Conservation (phyloP, 2,797 vertebrate species). For the Parotocinclus haroldoi region DNA sequence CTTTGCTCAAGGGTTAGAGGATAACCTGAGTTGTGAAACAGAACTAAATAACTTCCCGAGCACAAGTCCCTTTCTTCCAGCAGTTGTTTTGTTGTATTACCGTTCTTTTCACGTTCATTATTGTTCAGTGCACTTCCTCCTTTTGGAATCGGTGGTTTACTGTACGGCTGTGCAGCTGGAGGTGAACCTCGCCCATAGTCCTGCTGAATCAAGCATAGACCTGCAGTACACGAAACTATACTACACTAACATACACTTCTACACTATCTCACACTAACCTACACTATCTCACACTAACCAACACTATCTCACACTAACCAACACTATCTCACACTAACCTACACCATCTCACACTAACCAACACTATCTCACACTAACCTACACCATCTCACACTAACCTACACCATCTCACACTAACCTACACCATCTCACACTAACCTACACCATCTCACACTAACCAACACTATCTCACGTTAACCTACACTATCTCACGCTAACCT, state of each 20-base stretch:
- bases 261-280: background rate
- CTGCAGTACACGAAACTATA: background rate
- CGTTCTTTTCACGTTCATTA: background rate
- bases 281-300: background rate
- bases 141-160: constrained; percentile 36
- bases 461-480: background rate
- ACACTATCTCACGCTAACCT: too few species aligned
- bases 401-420: too few species aligned
- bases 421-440: background rate
- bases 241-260: background rate
- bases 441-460: background rate
- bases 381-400: too few species aligned
- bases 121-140: constrained; percentile 36
- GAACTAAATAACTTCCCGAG: too few species aligned
- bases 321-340: background rate
- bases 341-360: background rate
- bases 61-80: too few species aligned
- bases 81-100: background rate
- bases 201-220: background rate
- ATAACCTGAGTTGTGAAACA: too few species aligned
- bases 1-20: too few species aligned
- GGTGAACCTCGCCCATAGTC: constrained; percentile 47
- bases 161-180: constrained; percentile 18
- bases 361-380: too few species aligned
- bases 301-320: background rate